Evolutionary conservation across 2,113 vertebrate species (phyloP).

Genomic region (Conger conger): DNA sequence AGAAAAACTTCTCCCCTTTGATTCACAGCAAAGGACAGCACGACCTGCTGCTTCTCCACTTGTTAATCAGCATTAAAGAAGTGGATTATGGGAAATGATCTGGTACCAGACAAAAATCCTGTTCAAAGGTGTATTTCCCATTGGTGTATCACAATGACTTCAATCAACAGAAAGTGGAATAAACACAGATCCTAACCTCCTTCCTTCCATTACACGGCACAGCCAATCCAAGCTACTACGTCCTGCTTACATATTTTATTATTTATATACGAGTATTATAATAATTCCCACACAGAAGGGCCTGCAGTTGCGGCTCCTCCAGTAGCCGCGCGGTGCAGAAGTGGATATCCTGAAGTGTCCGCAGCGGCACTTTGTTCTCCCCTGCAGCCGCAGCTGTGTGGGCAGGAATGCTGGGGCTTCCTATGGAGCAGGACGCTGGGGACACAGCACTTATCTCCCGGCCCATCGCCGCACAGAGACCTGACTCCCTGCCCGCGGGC

Average conservation of each 20-base stretch:
- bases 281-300: neutral
- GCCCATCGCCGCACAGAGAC: neutral
- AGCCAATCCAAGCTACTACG: neutral
- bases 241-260: neutral
- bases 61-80: neutral
- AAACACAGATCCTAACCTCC: neutral
- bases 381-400: neutral
- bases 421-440: slow-evolving; percentile 20
- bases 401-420: slow-evolving; percentile 29
- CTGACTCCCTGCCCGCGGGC: neutral
- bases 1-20: no score
- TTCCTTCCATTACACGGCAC: neutral
- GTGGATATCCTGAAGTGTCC: slow-evolving; percentile 25
- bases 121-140: neutral
- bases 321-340: neutral
- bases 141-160: neutral
- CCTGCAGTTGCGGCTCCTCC: neutral
- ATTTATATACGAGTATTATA: neutral
- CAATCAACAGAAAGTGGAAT: neutral
- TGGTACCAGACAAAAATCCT: neutral
- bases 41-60: neutral
- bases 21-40: no score
- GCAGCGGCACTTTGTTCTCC: neutral
- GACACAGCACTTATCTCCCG: neutral
- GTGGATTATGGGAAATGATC: neutral